Base-by-base conservation (phyloP, 92 coral and sea anemone species). In the Virgularia gustaviana region DNA sequence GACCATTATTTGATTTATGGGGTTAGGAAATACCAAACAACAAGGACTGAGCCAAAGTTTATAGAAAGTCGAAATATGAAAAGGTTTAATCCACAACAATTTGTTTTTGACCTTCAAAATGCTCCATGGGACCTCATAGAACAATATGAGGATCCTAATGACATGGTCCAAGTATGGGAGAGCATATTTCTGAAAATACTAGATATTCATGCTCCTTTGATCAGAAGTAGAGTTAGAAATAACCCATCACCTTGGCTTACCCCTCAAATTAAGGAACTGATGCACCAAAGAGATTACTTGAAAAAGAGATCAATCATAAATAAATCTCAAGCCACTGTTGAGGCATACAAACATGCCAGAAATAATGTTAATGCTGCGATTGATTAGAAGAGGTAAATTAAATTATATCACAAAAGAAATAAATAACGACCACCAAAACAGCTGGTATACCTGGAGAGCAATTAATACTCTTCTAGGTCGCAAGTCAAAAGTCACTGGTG, bases 241-340 rank as follows among this genome's bases (percentile, higher is more conserved):
- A 79, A 80, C 11, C 76, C 77, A 24, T 83, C 57, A 45, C 82
- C 82, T 12, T 82, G 83, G 90, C 76, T 78, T 78, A 32, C 81
- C 12, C 65, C 70, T 60, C 57, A 82, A 72, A 78, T 86, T 27
- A 37, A 73, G 57, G 64, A 63, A 25, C 25, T 78, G 34, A 78
- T 73, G 53, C 71, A 81, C 22, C 63, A 75, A 18, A 53, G 80
- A 4, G 80, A 62, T 49, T 43, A 39, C 19, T 43, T 65, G 43
- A 41, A 65, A 41, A 4, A 15, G 22, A 4, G 58, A 52, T 28
- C 58, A 52, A 33, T 52, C 5, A 33, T 7, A 15, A 52, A 22
- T 52, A 15, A 11, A 22, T 52, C 58, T 12, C 10, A 2, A 22
- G 5, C 8, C 28, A 7, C 28, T 15, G 3, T 4, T 47, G 55